Evolutionary conservation across 2,113 vertebrate species (phyloP).

Genomic region (Ptilonorhynchus violaceus): DNA sequence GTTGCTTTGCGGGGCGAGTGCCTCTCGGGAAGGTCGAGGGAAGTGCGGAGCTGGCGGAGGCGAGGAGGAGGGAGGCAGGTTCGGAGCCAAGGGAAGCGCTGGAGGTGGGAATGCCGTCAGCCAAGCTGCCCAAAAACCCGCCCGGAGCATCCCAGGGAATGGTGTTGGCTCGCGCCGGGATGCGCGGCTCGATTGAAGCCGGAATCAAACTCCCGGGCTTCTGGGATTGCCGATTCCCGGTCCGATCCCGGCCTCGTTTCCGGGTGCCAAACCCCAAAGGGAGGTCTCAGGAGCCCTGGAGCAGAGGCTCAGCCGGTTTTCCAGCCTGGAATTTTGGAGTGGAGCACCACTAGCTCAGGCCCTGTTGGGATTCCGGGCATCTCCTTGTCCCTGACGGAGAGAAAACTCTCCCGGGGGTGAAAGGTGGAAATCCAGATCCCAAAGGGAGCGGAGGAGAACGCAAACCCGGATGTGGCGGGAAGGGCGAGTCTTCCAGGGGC

Average conservation of each 20-base stretch:
- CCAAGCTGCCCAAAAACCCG: slow-evolving; percentile 15
- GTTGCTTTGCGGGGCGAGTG: slow-evolving; percentile 6
- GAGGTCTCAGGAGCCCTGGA: neutral
- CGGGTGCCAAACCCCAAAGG: neutral
- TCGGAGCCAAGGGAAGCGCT: slow-evolving; percentile 12
- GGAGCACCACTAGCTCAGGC: neutral
- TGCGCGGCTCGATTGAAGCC: neutral
- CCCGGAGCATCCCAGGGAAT: neutral
- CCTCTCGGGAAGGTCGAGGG: slow-evolving; percentile 30
- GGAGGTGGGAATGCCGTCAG: neutral
- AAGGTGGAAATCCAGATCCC: neutral
- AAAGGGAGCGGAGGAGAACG: neutral
- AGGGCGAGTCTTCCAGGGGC: neutral
- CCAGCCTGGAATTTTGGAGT: neutral
- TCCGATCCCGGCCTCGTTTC: rapidly evolving
- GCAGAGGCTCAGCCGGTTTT: neutral
- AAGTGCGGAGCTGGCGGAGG: neutral
- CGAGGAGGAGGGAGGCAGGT: neutral
- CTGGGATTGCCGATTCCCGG: neutral
- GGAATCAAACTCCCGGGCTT: neutral
- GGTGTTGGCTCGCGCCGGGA: neutral
- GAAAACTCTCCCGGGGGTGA: rapidly evolving
- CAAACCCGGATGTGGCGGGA: neutral
- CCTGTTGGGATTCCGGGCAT: neutral
- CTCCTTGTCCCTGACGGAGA: neutral